Base-by-base conservation (phyloP, 2,797 vertebrate species). In the Danio tinwini region DNA sequence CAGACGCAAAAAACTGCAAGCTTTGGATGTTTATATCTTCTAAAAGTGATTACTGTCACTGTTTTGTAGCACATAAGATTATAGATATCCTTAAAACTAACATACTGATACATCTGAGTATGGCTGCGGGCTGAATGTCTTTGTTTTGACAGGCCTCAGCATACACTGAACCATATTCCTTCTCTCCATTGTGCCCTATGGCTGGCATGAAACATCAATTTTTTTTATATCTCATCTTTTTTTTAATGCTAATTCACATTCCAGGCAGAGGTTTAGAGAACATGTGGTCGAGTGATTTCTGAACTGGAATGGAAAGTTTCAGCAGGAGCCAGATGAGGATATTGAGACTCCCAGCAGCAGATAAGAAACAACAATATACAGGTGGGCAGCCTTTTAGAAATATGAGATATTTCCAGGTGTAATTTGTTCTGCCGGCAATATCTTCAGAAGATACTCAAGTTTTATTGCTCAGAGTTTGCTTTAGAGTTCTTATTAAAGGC, bases 241-340 rank as follows among this genome's bases (percentile, higher is more conserved):
- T 29, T 29, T 29, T 3, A 29, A 29, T 29, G 29, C 29, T 29
- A 29, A 5, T 16, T 55, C 6, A 8, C 14, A 45, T 63, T 75
- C 37, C 73, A 40, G n/a, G 9, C 37, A 42, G 47, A 52, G 13
- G 64, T 53, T 53, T 44, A 12, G 6, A 9, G 13, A 65, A 56
- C 65, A n/a, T 11, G 4, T 53, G 17, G 17, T 7, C 0, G 13
- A 16, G 8, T 44, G 21, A 13, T 16, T 29, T 45, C 10, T 29
- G 19, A 64, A 70, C 76, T 55, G 56, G 58, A 17, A 52, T 83
- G 78, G 71, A 83, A 79, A 78, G 40, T 63, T 50, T 45, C 37
- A 53, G n/a, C 8, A 6, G 7, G 56, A 74, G 75, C 74, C 64
- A 75, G 63, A 83, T 44, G 63, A 59, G 73, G 69, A 72, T 17